Percentiles rank a stretch among this genome's conserved stretches.
phyloP scores from a whole-genome alignment of 1,140 invertebrate genomes.

The Drosophila micromelanica region DNA sequence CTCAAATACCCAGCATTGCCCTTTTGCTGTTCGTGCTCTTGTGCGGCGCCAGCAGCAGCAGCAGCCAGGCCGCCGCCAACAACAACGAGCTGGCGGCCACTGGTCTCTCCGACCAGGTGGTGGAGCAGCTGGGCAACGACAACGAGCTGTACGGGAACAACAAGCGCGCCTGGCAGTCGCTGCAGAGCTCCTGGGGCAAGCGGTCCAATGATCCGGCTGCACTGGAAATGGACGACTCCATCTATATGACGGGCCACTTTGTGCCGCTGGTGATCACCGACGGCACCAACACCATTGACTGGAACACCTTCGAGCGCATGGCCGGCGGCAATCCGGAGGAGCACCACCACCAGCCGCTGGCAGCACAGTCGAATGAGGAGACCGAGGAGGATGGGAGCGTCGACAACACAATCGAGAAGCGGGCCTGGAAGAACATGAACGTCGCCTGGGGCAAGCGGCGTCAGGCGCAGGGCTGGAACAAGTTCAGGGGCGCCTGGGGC shows the following conservation, averaged over 20 bases:
- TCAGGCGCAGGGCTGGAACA: conserved; percentile 86
- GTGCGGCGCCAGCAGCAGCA: conserved; percentile 29
- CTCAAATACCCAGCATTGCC: conserved; percentile 19
- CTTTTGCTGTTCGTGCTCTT: conserved; percentile 44
- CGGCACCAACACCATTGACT: conserved; percentile 72
- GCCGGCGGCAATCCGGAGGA: conserved; percentile 43
- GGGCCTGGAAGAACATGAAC: conserved; percentile 87
- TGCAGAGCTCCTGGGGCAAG: conserved; percentile 88
- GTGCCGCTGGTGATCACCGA: conserved; percentile 73
- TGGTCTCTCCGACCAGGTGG: conserved; percentile 64
- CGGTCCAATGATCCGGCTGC: conserved; percentile 57
- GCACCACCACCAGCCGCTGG: not conserved
- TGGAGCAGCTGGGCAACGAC: conserved; percentile 64
- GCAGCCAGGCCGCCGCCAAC: conserved; percentile 36
- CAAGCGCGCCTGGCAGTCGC: conserved; percentile 87
- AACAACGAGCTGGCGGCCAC: conserved; percentile 48
- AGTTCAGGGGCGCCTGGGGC: conserved; percentile 87
- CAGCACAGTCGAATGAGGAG: conserved; percentile 53
- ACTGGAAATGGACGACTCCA: conserved; percentile 42
- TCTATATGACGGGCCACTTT: conserved; percentile 76
- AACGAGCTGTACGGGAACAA: conserved; percentile 77
- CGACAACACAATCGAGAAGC: conserved; percentile 85
- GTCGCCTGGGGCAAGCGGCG: conserved; percentile 88
- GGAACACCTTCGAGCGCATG: conserved; percentile 71
- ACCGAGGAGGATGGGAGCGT: conserved; percentile 41